phyloP scores from a whole-genome alignment of 1,140 invertebrate species.

The Drosophila nannoptera region DNA sequence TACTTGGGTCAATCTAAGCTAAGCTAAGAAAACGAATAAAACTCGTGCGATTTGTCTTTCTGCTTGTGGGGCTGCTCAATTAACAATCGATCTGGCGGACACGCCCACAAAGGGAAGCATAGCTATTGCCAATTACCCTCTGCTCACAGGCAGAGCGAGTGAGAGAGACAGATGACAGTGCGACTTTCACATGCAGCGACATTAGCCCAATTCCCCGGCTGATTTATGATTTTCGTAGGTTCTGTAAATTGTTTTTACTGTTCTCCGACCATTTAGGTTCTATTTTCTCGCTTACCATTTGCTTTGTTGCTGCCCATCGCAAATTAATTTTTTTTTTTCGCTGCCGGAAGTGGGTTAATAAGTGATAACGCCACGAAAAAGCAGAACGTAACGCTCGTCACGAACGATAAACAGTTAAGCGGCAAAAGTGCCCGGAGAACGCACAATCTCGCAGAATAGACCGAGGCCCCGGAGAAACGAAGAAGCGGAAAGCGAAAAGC shows the following conservation, averaged over 20 bases:
- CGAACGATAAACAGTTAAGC: slow-evolving; percentile 41
- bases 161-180: slow-evolving; percentile 4
- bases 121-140: slow-evolving; percentile 47
- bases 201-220: slow-evolving; percentile 71
- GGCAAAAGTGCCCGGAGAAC: slow-evolving; percentile 2
- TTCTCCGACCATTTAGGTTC: slow-evolving; percentile 4
- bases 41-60: slow-evolving; percentile 47
- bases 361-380: slow-evolving; percentile 67
- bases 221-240: slow-evolving; percentile 72
- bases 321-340: slow-evolving; percentile 73
- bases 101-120: slow-evolving; percentile 50
- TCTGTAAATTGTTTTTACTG: slow-evolving; percentile 64
- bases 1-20: slow-evolving; percentile 29
- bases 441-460: not conserved
- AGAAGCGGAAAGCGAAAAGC: slow-evolving; percentile 17
- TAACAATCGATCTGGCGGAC: slow-evolving; percentile 30
- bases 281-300: not conserved
- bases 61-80: slow-evolving; percentile 31
- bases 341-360: slow-evolving; percentile 71
- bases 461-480: slow-evolving; percentile 2
- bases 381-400: slow-evolving; percentile 50
- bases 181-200: slow-evolving; percentile 68
- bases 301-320: slow-evolving; percentile 42
- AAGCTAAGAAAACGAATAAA: slow-evolving; percentile 72
- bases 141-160: slow-evolving; percentile 3